These are phyloP conservation scores for Lagenorhynchus albirostris DNA, from an alignment of 2,113 vertebrate genomes.

Conservation along the genomic window DNA sequence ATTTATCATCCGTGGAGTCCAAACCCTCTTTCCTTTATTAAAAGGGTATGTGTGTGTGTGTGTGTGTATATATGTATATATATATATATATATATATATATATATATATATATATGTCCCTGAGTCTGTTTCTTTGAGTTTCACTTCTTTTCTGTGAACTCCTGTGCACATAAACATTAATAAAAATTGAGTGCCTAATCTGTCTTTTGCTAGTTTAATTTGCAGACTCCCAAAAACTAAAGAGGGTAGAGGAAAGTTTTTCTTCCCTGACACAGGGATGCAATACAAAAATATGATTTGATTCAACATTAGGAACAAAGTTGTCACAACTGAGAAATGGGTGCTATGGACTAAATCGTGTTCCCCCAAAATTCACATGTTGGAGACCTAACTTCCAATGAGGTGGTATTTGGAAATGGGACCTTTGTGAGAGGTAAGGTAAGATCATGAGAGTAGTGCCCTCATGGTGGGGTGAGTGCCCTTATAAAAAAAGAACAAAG, in stretches of 20 bases:
- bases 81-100: neutral
- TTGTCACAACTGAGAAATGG: neutral
- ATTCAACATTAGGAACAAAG: neutral
- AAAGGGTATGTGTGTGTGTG: neutral
- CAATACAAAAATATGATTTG: neutral
- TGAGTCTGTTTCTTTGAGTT: neutral
- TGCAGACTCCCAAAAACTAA: neutral
- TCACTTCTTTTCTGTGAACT: neutral
- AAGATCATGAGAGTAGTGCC: too few relatives aligned
- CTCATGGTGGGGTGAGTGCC: neutral
- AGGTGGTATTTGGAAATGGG: neutral
- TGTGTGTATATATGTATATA: neutral
- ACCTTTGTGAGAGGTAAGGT: neutral
- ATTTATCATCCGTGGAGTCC: neutral
- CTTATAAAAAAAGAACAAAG: neutral
- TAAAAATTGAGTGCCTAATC: neutral
- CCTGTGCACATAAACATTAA: neutral
- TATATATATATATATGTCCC: neutral
- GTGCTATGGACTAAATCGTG: neutral
- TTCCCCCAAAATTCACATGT: neutral
- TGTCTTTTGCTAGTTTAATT: neutral
- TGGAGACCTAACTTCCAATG: neutral
- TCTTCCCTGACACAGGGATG: neutral
- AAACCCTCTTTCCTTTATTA: neutral
- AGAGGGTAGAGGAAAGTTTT: neutral